Percentiles rank a stretch among this genome's conserved stretches.
These are phyloP conservation scores for Xylocopa sonorina DNA, from an alignment of 1,140 invertebrate species.

Conservation along the genomic window DNA sequence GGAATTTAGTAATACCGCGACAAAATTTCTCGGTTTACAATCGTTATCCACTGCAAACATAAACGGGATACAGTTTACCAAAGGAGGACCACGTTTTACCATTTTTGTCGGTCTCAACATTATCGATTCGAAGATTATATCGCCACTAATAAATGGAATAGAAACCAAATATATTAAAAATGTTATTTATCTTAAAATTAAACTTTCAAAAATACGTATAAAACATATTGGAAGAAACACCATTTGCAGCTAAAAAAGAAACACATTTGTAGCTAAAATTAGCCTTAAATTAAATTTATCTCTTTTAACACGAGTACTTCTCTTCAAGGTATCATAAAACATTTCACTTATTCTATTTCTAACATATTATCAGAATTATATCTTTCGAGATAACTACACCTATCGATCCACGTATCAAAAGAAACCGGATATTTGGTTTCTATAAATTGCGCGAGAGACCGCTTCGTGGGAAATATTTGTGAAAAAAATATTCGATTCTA, in stretches of 20 bases:
- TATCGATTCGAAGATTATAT: not conserved
- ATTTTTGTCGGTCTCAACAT: not conserved
- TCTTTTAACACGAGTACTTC: too few relatives aligned
- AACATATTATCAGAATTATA: not conserved
- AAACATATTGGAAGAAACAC: too few relatives aligned
- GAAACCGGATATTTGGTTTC: not conserved
- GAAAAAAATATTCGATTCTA: not conserved
- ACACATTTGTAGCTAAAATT: too few relatives aligned
- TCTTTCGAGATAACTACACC: not conserved
- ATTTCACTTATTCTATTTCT: too few relatives aligned
- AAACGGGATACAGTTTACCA: not conserved
- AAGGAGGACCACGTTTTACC: not conserved
- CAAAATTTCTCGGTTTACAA: not conserved
- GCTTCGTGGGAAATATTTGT: too few relatives aligned
- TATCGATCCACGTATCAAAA: not conserved
- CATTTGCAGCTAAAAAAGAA: too few relatives aligned
- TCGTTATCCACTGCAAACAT: not conserved
- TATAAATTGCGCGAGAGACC: not conserved
- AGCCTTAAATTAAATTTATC: too few relatives aligned
- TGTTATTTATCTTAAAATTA: too few relatives aligned
- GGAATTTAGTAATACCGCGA: not conserved
- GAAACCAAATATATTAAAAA: too few relatives aligned
- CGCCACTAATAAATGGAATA: too few relatives aligned
- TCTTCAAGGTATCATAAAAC: too few relatives aligned
- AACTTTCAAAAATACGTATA: too few relatives aligned